Evolutionary conservation across 2,797 vertebrate genomes (phyloP).

Genomic region (Thaleichthys pacificus): DNA sequence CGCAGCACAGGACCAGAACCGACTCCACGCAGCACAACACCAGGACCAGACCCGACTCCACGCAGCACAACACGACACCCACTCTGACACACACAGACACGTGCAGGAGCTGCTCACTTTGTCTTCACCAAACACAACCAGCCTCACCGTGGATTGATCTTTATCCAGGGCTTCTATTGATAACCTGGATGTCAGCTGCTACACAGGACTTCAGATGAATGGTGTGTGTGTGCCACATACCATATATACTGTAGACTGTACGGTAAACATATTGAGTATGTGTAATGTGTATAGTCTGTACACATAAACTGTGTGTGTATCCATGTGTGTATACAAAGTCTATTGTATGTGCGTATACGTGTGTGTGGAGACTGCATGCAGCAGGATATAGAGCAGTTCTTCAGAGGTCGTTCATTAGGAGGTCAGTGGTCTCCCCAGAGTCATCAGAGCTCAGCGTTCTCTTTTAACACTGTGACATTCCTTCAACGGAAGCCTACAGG

Average conservation of each 20-base stretch:
- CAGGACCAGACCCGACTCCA: too few species aligned
- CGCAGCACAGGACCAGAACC: too few species aligned
- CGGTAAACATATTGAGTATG: not conserved
- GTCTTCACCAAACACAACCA: too few species aligned
- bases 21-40: too few species aligned
- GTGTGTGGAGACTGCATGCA: conserved; percentile 14
- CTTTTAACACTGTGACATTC: conserved; percentile 54
- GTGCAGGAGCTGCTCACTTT: too few species aligned
- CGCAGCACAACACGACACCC: too few species aligned
- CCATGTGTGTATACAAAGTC: conserved; percentile 4
- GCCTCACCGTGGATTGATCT: too few species aligned
- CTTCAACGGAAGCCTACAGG: conserved; percentile 31
- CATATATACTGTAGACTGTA: too few species aligned
- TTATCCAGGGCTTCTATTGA: too few species aligned
- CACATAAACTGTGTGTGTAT: not conserved
- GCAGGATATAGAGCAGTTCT: conserved; percentile 32
- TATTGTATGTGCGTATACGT: conserved; percentile 10
- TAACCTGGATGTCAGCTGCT: too few species aligned
- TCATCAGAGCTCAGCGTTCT: conserved; percentile 44
- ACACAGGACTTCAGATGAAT: too few species aligned
- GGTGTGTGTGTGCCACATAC: not conserved
- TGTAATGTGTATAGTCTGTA: not conserved
- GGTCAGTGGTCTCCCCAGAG: conserved; percentile 27
- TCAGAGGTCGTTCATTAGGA: conserved; percentile 50
- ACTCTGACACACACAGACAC: too few species aligned